Percentiles rank a stretch among this genome's conserved stretches.
These are phyloP conservation scores for Miltochrista miniata DNA, from an alignment of 2,888 invertebrate species.

Conservation along the genomic window DNA sequence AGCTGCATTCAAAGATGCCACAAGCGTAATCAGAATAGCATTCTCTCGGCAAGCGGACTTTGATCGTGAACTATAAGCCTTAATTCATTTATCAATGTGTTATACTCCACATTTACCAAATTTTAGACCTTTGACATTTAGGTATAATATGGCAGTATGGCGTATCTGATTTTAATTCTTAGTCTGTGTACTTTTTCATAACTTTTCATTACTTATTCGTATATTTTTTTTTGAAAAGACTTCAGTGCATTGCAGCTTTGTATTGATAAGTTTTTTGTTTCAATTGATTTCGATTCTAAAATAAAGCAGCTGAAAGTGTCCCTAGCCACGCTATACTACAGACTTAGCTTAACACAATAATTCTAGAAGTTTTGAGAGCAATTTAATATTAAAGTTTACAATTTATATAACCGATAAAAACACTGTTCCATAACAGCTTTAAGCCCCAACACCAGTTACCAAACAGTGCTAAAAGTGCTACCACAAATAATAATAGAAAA, in stretches of 20 bases:
- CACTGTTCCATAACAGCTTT: constrained; percentile 37
- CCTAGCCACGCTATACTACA: too few relatives aligned
- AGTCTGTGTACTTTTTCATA: constrained; percentile 24
- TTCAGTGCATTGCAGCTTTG: too few relatives aligned
- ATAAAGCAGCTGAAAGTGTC: constrained; percentile 1
- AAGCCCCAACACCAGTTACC: constrained; percentile 70
- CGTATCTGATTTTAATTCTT: constrained; percentile 30
- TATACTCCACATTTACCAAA: neutral
- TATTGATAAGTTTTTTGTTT: too few relatives aligned
- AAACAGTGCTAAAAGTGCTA: constrained; percentile 69
- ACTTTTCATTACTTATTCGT: too few relatives aligned
- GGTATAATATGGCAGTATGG: constrained; percentile 6
- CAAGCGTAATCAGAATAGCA: too few relatives aligned
- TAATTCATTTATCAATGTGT: neutral
- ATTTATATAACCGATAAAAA: constrained; percentile 20
- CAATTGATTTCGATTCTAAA: neutral
- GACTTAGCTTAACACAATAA: too few relatives aligned
- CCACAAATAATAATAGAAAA: constrained; percentile 54
- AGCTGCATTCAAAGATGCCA: too few relatives aligned
- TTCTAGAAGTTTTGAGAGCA: too few relatives aligned
- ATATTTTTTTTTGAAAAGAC: constrained; percentile 17
- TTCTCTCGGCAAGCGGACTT: neutral
- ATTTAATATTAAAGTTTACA: constrained; percentile 12
- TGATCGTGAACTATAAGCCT: neutral
- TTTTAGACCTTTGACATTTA: neutral